These are phyloP conservation scores for Pogonophryne albipinna DNA, from an alignment of 2,797 vertebrate species.

Conservation along the genomic window DNA sequence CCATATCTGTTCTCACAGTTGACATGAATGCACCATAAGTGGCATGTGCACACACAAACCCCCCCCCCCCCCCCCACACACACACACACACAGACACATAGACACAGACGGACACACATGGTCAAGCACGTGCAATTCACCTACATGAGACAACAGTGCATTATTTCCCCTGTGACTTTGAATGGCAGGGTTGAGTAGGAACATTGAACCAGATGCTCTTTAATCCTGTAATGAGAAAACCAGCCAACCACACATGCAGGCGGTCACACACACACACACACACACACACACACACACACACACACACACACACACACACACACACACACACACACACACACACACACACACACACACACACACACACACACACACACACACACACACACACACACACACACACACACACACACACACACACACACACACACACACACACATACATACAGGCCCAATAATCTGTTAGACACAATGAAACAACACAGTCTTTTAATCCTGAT, in stretches of 20 bases:
- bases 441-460: constrained; percentile 67
- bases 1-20: constrained; percentile 64
- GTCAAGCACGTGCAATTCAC: constrained; percentile 34
- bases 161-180: constrained; percentile 76
- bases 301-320: constrained; percentile 15
- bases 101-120: constrained; percentile 26
- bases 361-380: constrained; percentile 13
- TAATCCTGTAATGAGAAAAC: constrained; percentile 85
- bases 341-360: constrained; percentile 25
- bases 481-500: constrained; percentile 73
- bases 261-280: neutral
- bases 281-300: constrained; percentile 47
- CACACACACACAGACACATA: neutral
- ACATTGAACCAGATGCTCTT: constrained; percentile 84
- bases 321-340: constrained; percentile 26
- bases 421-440: constrained; percentile 30
- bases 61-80: neutral
- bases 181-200: constrained; percentile 77
- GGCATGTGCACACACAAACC: constrained; percentile 24
- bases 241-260: constrained; percentile 72
- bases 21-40: constrained; percentile 47
- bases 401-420: constrained; percentile 8
- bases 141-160: constrained; percentile 64
- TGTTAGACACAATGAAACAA: constrained; percentile 67
- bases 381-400: constrained; percentile 48